Conservation (phyloP, 1,140 invertebrate genomes). For the Drosophila leontia region DNA sequence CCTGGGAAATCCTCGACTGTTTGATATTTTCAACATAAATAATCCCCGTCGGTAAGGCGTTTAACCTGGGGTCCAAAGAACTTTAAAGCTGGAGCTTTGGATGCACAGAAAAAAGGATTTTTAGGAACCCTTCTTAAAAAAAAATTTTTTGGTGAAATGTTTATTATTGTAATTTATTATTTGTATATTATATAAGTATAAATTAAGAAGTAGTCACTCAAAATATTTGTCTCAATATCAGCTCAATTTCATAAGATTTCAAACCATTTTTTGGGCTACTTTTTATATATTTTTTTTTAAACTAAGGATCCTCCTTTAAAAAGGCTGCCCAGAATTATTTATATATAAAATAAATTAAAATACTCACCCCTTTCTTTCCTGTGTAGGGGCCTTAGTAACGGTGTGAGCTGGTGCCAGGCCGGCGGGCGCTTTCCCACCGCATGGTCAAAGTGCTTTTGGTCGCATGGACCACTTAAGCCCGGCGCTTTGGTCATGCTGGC, state of each 20-base stretch:
- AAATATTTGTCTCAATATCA: too few relatives aligned
- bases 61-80: constrained; percentile 9
- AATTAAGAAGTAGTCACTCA: too few relatives aligned
- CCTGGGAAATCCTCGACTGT: constrained; percentile 48
- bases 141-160: not conserved
- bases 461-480: constrained; percentile 76
- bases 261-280: not conserved
- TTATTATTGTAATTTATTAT: too few relatives aligned
- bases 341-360: not conserved
- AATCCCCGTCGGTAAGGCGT: constrained; percentile 44
- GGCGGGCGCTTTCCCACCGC: constrained; percentile 37
- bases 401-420: not conserved
- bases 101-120: not conserved
- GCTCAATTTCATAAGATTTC: not conserved
- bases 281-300: too few relatives aligned
- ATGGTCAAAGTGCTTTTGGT: constrained; percentile 82
- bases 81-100: constrained; percentile 9
- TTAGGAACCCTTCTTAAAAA: not conserved
- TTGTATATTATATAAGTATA: not conserved
- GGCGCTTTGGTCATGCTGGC: constrained; percentile 66
- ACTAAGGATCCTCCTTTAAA: not conserved
- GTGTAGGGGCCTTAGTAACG: not conserved
- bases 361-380: not conserved
- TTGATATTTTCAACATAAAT: constrained; percentile 72
- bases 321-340: accelerated